Evolutionary conservation across 2,888 invertebrate species (phyloP), one percentile per base, ranked within the genome.

Genomic region (Atrina japonica): DNA sequence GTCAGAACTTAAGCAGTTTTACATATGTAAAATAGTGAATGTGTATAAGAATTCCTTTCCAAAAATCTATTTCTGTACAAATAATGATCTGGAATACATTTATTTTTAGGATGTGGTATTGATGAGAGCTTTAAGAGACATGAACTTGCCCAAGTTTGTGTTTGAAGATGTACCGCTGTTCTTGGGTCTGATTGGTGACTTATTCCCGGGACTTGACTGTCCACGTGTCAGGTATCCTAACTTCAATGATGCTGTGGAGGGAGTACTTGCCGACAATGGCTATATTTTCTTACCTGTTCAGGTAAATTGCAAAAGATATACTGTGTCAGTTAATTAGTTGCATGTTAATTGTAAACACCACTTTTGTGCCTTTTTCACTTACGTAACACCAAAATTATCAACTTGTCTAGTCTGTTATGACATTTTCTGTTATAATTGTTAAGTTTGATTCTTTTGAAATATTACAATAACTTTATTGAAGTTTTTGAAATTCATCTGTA

Each of bases 71-170:
- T 16, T 29, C 53, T 21, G 11, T 16, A 53, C 11, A 14, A 53
- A n/a, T 11, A 45, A n/a, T 7, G 5, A 3, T 45, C 21, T 6
- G 25, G 6, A 27, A 3, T 27, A 18, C 16, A 50, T 9, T 1
- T 18, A 6, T 30, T 27, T 53, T 18, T 41, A 90, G 92, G 94
- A 95, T 78, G 93, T 96, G 83, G 95, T 97, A 3, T 92, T 97
- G 23, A 97, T 97, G 96, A 93, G 96, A 84, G 97, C 97, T 1
- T 92, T 97, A 43, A 93, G 96, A 82, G 97, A 97, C 86, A 96
- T 97, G 96, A 97, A 97, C 91, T 93, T 96, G 82, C 97, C 97
- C 0, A 97, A 97, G 91, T 97, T 97, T 89, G 94, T 97, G 25
- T 96, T 94, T 86, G 97, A 97, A 86, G 97, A 97, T 89, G 96